Evolutionary conservation across 2,888 invertebrate genomes (phyloP).

Genomic region (Malacosoma neustria): DNA sequence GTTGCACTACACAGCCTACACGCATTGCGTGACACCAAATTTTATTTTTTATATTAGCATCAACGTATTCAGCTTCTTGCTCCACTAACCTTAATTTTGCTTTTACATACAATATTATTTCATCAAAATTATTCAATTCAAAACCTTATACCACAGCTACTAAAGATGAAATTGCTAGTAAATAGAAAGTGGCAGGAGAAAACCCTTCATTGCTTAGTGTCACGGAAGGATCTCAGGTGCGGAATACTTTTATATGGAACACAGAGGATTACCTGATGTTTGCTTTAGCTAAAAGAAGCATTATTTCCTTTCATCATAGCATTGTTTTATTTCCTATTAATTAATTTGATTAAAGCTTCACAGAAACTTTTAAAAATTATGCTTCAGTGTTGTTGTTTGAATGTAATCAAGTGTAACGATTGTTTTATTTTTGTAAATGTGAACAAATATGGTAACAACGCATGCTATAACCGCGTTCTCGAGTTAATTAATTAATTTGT

Average conservation of each 20-base stretch:
- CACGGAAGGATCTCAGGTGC: slow-evolving; percentile 65
- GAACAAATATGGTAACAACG: slow-evolving; percentile 31
- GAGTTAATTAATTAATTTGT: slow-evolving; percentile 48
- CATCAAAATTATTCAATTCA: slow-evolving; percentile 11
- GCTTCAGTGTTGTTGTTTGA: not conserved
- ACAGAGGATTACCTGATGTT: slow-evolving; percentile 51
- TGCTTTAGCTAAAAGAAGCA: slow-evolving; percentile 39
- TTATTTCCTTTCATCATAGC: slow-evolving; percentile 18
- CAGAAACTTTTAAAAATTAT: no score
- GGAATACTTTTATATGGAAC: slow-evolving; percentile 60
- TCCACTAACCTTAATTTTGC: slow-evolving; percentile 54
- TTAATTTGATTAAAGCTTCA: no score
- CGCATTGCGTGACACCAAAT: slow-evolving; percentile 52
- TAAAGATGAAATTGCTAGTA: slow-evolving; percentile 18
- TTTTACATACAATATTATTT: slow-evolving; percentile 18
- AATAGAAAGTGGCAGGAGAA: slow-evolving; percentile 20
- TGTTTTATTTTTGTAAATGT: slow-evolving; percentile 26
- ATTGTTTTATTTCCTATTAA: not conserved
- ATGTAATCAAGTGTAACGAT: slow-evolving; percentile 1
- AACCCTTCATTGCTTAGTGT: slow-evolving; percentile 56
- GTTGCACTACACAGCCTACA: slow-evolving; percentile 22
- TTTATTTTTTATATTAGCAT: slow-evolving; percentile 43
- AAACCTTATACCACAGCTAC: slow-evolving; percentile 14
- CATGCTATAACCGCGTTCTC: slow-evolving; percentile 45
- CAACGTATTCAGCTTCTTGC: slow-evolving; percentile 51